Percentiles rank a stretch among this genome's conserved stretches.
These are phyloP conservation scores for Sinotaia quadrata DNA, from an alignment of 2,888 invertebrate species.

Conservation along the genomic window DNA sequence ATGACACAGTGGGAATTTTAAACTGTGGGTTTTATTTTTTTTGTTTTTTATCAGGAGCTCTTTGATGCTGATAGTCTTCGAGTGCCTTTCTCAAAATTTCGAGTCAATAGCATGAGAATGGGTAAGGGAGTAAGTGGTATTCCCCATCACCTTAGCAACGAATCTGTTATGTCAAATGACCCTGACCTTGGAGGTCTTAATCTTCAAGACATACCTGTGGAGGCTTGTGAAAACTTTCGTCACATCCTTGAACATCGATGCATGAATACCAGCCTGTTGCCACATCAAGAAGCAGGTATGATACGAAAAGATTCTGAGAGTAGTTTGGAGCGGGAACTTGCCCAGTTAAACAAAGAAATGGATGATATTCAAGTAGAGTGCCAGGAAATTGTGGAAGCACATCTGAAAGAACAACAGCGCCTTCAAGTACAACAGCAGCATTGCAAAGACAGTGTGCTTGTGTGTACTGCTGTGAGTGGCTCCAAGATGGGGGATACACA, in stretches of 20 bases:
- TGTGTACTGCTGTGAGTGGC: neutral
- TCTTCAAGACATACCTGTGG: slow-evolving; percentile 59
- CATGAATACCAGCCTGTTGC: slow-evolving; percentile 11
- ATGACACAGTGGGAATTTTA: too few relatives aligned
- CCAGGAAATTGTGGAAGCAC: slow-evolving; percentile 72
- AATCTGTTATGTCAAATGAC: slow-evolving; percentile 63
- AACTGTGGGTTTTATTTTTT: too few relatives aligned
- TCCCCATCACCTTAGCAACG: slow-evolving; percentile 69
- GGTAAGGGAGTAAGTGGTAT: slow-evolving; percentile 41
- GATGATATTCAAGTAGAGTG: slow-evolving; percentile 77
- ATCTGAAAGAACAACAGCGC: slow-evolving; percentile 49
- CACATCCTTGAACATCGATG: slow-evolving; percentile 62
- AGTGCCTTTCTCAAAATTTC: slow-evolving; percentile 26
- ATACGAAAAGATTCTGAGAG: slow-evolving; percentile 63
- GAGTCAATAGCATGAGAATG: slow-evolving; percentile 2
- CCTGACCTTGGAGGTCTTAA: slow-evolving; percentile 30
- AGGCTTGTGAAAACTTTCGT: slow-evolving; percentile 63
- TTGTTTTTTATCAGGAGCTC: slow-evolving; percentile 54
- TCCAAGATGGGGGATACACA: slow-evolving; percentile 42
- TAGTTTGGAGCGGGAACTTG: slow-evolving; percentile 75
- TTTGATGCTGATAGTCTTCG: slow-evolving; percentile 60
- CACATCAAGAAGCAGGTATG: neutral
- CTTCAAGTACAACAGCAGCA: slow-evolving; percentile 22
- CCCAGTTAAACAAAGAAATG: slow-evolving; percentile 77
- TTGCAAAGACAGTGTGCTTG: slow-evolving; percentile 26